Percentiles rank a stretch among this genome's conserved stretches.
phyloP scores from a whole-genome alignment of 2,797 vertebrate species.

The Amblyopsis hoosieri region DNA sequence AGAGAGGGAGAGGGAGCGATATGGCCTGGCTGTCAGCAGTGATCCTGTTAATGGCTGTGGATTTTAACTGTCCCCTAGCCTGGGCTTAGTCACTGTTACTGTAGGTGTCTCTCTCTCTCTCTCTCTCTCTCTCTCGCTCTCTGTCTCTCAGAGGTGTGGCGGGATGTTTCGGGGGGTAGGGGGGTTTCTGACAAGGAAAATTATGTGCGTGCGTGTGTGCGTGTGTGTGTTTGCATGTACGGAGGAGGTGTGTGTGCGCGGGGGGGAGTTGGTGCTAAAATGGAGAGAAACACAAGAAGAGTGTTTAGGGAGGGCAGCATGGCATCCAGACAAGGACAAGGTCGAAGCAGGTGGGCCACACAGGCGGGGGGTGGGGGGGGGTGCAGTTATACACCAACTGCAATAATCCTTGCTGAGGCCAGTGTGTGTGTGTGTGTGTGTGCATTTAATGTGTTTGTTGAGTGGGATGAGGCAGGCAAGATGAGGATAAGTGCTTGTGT shows the following conservation, averaged over 20 bases:
- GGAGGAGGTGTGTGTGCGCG: no score
- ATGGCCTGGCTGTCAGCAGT: conserved; percentile 61
- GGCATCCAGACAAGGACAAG: no score
- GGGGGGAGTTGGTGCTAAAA: accelerated
- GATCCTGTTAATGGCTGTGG: conserved; percentile 70
- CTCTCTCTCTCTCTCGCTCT: no score
- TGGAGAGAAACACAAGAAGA: no score
- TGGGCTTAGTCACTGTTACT: conserved; percentile 31
- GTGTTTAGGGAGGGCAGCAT: no score
- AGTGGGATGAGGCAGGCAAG: conserved; percentile 22
- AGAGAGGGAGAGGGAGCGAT: conserved; percentile 14
- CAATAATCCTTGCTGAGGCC: background rate
- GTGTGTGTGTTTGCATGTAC: no score
- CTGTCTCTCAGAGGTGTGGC: no score
- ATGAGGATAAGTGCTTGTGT: conserved; percentile 15
- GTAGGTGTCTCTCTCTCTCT: no score
- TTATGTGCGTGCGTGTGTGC: no score
- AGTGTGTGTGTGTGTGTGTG: conserved; percentile 10
- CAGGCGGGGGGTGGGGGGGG: background rate
- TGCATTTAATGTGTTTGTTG: conserved; percentile 11
- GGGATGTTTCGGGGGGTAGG: no score
- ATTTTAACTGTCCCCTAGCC: conserved; percentile 64
- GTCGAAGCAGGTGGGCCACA: no score
- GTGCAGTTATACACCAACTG: conserved; percentile 10
- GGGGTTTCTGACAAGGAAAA: no score